Conservation (phyloP, 2,113 vertebrate genomes). For the Sinocyclocheilus grahami region DNA sequence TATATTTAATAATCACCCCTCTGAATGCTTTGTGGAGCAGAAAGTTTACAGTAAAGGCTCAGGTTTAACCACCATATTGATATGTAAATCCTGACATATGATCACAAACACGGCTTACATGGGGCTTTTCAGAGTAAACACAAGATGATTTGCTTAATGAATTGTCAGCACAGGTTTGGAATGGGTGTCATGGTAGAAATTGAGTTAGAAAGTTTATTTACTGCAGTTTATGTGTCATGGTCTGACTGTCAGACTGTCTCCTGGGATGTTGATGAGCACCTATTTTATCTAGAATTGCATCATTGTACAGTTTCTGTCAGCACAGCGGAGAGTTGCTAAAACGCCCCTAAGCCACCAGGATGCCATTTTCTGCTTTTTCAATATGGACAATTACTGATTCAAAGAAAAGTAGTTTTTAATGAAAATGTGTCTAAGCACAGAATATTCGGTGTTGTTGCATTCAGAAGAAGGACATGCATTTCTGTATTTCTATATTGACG, state of each 20-base stretch:
- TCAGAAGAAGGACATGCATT: background rate
- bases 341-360: slow-evolving; percentile 24
- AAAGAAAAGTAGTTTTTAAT: background rate
- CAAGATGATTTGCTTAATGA: background rate
- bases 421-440: background rate
- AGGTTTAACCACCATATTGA: slow-evolving; percentile 11
- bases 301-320: slow-evolving; percentile 24
- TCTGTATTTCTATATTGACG: background rate
- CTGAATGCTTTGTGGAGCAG: slow-evolving; percentile 22
- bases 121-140: background rate
- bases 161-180: slow-evolving; percentile 1
- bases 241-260: slow-evolving; percentile 18
- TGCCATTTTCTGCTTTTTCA: slow-evolving; percentile 16
- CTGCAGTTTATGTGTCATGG: slow-evolving; percentile 26
- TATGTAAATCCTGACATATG: background rate
- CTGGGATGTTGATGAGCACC: slow-evolving; percentile 18
- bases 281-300: slow-evolving; percentile 33
- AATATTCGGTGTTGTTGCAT: background rate
- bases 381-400: slow-evolving; percentile 12
- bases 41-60: background rate
- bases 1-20: slow-evolving; percentile 47
- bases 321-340: background rate
- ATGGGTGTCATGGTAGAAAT: slow-evolving; percentile 4
- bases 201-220: slow-evolving; percentile 15
- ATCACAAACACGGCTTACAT: background rate